phyloP scores from a whole-genome alignment of 1,140 invertebrate genomes.

The Lethrus apterus region DNA sequence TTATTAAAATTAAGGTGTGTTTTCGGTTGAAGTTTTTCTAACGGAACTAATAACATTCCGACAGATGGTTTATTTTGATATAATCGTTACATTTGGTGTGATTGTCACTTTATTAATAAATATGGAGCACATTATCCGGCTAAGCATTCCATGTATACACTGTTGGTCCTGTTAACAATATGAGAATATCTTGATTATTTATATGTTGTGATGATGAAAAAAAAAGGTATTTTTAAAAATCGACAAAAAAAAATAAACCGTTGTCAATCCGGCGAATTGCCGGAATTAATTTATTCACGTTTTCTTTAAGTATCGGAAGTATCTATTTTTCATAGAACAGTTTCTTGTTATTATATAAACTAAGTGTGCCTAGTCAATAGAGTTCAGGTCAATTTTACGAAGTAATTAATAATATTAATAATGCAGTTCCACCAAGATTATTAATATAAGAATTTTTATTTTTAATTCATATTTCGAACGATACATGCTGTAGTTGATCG shows the following conservation, averaged over 20 bases:
- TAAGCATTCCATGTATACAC: slow-evolving; percentile 43
- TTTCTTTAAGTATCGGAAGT: slow-evolving; percentile 41
- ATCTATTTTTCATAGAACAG: slow-evolving; percentile 44
- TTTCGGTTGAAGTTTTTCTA: slow-evolving; percentile 27
- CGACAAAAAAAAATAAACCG: slow-evolving; percentile 35
- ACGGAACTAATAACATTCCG: slow-evolving; percentile 24
- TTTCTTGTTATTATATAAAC: slow-evolving; percentile 44
- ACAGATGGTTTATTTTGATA: slow-evolving; percentile 40
- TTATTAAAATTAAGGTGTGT: slow-evolving; percentile 34
- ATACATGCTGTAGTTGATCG: slow-evolving; percentile 2
- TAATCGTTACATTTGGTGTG: slow-evolving; percentile 34
- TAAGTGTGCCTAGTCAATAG: slow-evolving; percentile 44
- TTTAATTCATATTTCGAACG: slow-evolving; percentile 10
- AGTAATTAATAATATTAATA: slow-evolving; percentile 29
- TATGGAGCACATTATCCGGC: slow-evolving; percentile 42
- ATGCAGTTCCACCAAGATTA: slow-evolving; percentile 33
- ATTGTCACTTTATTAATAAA: slow-evolving; percentile 36
- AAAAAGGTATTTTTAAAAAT: slow-evolving; percentile 39
- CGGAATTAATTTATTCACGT: slow-evolving; percentile 33
- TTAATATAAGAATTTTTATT: slow-evolving; percentile 16
- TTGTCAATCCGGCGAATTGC: slow-evolving; percentile 28
- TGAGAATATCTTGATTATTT: slow-evolving; percentile 39
- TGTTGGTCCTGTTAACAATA: slow-evolving; percentile 42
- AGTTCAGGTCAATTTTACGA: slow-evolving; percentile 42
- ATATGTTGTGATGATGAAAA: slow-evolving; percentile 41